A percentile compares a stretch with the other conserved stretches of the same genome.
Evolutionary conservation across 2,888 invertebrate species (phyloP).

Genomic region (Caradrina clavipalpis): DNA sequence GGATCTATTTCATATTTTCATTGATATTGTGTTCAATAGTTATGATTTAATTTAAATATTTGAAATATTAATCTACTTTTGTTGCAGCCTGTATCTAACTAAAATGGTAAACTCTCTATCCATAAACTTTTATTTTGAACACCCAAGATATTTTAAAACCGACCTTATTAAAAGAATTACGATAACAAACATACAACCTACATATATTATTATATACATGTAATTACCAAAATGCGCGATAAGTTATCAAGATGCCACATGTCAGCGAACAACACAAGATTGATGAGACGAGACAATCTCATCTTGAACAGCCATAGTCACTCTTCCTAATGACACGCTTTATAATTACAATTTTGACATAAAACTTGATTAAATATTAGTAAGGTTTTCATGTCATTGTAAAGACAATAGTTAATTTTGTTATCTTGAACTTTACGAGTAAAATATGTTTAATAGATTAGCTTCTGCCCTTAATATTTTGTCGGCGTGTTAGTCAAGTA

Average conservation of each 20-base stretch:
- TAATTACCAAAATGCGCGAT: background rate
- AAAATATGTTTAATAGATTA: background rate
- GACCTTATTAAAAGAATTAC: no score
- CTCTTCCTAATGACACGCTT: constrained; percentile 26
- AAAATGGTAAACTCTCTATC: no score
- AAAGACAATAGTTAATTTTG: constrained; percentile 1
- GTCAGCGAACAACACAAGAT: constrained; percentile 34
- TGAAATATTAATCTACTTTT: no score
- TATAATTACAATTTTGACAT: constrained; percentile 34
- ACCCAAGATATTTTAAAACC: no score
- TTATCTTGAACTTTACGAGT: background rate
- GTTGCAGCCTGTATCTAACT: no score
- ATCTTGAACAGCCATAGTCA: constrained; percentile 28
- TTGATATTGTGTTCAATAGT: no score
- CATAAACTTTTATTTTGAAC: no score
- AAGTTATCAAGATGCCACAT: constrained; percentile 3
- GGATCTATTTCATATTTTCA: no score
- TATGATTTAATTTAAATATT: no score
- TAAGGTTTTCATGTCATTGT: background rate
- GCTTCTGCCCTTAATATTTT: background rate
- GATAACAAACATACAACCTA: no score
- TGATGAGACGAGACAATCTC: constrained; percentile 27
- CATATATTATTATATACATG: background rate
- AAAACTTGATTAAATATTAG: constrained; percentile 35
- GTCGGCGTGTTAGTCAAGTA: background rate